Evolutionary conservation across 2,113 vertebrate species (phyloP).

Genomic region (Ceyx cyanopectus): DNA sequence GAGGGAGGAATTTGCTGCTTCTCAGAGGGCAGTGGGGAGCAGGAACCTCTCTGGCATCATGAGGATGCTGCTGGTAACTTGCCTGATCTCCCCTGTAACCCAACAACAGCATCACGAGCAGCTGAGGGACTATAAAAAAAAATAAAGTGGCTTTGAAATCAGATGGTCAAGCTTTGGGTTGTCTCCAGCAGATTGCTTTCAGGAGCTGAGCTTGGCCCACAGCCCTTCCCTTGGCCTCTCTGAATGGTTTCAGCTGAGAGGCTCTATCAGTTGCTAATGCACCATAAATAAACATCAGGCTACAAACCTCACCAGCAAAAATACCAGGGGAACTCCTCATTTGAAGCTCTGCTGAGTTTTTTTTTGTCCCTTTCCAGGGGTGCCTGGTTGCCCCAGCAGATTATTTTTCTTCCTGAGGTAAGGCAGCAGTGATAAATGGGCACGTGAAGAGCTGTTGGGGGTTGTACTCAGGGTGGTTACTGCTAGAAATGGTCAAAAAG

Average conservation of each 20-base stretch:
- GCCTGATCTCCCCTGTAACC: neutral
- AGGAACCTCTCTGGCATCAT: neutral
- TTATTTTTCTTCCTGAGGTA: constrained; percentile 10
- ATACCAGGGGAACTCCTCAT: constrained; percentile 58
- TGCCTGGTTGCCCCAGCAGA: constrained; percentile 27
- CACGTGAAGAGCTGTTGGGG: neutral
- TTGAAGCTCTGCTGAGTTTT: neutral
- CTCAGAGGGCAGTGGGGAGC: neutral
- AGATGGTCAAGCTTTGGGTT: constrained; percentile 36
- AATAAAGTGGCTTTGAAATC: neutral
- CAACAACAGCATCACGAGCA: neutral
- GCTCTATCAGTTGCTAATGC: constrained; percentile 28
- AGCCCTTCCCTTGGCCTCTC: constrained; percentile 34
- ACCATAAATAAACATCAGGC: constrained; percentile 52
- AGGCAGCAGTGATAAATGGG: neutral
- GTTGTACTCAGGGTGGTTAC: neutral
- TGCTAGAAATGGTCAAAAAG: constrained; percentile 37
- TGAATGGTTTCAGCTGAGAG: constrained; percentile 40
- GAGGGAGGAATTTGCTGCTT: accelerated
- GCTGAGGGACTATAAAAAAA: constrained; percentile 13
- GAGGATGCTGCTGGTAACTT: neutral
- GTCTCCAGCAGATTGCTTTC: constrained; percentile 21
- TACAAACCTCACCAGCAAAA: constrained; percentile 18
- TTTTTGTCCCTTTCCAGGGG: neutral
- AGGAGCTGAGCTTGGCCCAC: neutral